Evolutionary conservation across 2,113 vertebrate genomes (phyloP).

Genomic region (Thamnaconus septentrionalis): DNA sequence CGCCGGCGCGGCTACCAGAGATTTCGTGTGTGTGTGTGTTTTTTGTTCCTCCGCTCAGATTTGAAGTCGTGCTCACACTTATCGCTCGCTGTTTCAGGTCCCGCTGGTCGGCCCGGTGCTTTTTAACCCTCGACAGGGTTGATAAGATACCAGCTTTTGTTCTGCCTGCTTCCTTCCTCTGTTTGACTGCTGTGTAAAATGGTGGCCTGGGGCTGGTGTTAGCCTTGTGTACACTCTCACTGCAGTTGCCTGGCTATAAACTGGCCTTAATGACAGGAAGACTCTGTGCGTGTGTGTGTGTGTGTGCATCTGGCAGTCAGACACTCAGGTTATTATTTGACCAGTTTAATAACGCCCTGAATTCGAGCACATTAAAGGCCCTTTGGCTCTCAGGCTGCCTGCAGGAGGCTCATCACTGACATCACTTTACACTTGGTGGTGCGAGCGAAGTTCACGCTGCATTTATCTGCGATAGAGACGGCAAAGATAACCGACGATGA

Average conservation of each 20-base stretch:
- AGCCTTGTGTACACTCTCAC: conserved; percentile 67
- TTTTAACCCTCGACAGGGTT: conserved; percentile 54
- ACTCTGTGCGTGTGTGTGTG: conserved; percentile 24
- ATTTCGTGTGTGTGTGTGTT: background rate
- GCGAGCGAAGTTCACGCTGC: conserved; percentile 71
- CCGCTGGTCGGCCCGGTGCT: conserved; percentile 26
- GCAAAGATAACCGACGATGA: conserved; percentile 55
- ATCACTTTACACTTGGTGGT: conserved; percentile 75
- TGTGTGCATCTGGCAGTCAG: conserved; percentile 39
- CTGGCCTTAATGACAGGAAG: conserved; percentile 74
- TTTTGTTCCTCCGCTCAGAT: background rate
- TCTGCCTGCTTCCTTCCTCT: conserved; percentile 34
- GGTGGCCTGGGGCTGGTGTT: conserved; percentile 50
- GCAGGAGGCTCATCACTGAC: conserved; percentile 67
- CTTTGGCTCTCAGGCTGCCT: conserved; percentile 60
- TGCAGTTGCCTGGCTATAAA: conserved; percentile 75
- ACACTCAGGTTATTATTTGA: conserved; percentile 76
- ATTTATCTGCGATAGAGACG: conserved; percentile 60
- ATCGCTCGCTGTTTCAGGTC: conserved; percentile 25
- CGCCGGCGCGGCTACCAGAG: background rate
- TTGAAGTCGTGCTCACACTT: conserved; percentile 20
- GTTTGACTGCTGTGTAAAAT: conserved; percentile 56
- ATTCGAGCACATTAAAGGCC: conserved; percentile 67
- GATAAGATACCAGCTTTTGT: conserved; percentile 45
- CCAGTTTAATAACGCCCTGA: conserved; percentile 72